Base-by-base conservation (phyloP, 2,113 vertebrate genomes). In the Phodopus roborovskii region DNA sequence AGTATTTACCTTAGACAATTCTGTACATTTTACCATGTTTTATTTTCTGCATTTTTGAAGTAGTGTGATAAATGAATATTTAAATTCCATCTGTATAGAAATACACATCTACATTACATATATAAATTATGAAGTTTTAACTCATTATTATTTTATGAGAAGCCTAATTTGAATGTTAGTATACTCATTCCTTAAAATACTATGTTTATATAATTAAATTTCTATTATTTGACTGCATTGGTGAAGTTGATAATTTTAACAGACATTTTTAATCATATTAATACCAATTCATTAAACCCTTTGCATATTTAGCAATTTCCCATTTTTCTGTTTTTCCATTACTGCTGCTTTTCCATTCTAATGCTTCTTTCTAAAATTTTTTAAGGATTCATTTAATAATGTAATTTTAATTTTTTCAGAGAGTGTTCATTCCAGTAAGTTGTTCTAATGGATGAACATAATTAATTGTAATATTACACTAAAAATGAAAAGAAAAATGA, bases 351-450 rank as follows among this genome's bases (percentile, higher is more conserved):
- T 56, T 56, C n/a, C 42, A 0, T 22, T 94, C 26, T 91, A 64
- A 45, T 81, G 22, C 2, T 85, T 77, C 74, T 81, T 92, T 92
- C 36, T 74, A 73, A 42, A 10, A 28, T 91, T 88, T 90, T 33
- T 56, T 48, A 94, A 84, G 39, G 2, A 90, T 93, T 90, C 19
- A 74, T 89, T 92, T 95, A 71, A 96, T 56, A 95, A 42, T 79
- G n/a, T 84, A 71, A 17, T 73, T 93, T 91, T 81, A 88, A 77
- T 93, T 96, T 92, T 91, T 64, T 90, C 45, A 73, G 9, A 53
- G 22, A 90, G 75, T 7, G 74, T 90, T 79, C 19, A 64, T 90
- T 88, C 78, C 71, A 68, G 30, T 84, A 90, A 73, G 33, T 84
- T 88, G 86, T 92, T 95, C n/a, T 90, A 6, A 86, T 5, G 89